Evolutionary conservation across 92 coral and sea anemone genomes (phyloP), one percentile per base, ranked within the genome.

Genomic region (Virgularia gustaviana): DNA sequence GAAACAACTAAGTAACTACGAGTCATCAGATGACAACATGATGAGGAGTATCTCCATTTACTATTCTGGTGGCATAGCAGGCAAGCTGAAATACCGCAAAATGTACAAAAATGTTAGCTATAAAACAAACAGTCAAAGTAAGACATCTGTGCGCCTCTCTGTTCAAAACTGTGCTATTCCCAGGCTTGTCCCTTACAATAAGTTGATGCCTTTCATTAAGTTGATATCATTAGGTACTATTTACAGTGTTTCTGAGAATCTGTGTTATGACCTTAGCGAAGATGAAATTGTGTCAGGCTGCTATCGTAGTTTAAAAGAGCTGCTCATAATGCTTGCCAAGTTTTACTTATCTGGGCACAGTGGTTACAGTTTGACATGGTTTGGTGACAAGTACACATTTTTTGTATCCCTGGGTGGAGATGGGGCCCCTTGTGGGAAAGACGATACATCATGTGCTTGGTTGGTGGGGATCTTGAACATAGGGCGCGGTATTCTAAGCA

Each of bases 401-500:
- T 39, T 39, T 1, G n/a, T 63, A 36, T 25, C 71, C 70, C n/a
- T 58, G 9, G 65, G 65, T 3, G 68, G 68, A 23, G 68, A 61
- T 19, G 8, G 16, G n/a, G 47, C 68, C 12, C 68, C 68, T 18
- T 61, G 35, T 32, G 68, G 68, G 35, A 61, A 61, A 9, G 35
- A 61, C 22, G 49, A 33, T 35, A 61, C 68, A 27, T 42, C 68
- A 34, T 61, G 36, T 13, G 9, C 68, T 12, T 61, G 68, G 49
- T 61, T 61, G 22, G 39, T 61, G 22, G 16, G 68, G 35, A 34
- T 61, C 39, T 31, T 61, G 18, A 71, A 71, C 23, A 53, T 71
- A 1, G 70, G 77, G 16, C 49, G 77, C 27, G 72, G 49, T 20
- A 24, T 71, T 28, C 36, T 71, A 32, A 71, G 77, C 36, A 30